Evolutionary conservation across 2,797 vertebrate species (phyloP).

Genomic region (Pitangus sulphuratus): DNA sequence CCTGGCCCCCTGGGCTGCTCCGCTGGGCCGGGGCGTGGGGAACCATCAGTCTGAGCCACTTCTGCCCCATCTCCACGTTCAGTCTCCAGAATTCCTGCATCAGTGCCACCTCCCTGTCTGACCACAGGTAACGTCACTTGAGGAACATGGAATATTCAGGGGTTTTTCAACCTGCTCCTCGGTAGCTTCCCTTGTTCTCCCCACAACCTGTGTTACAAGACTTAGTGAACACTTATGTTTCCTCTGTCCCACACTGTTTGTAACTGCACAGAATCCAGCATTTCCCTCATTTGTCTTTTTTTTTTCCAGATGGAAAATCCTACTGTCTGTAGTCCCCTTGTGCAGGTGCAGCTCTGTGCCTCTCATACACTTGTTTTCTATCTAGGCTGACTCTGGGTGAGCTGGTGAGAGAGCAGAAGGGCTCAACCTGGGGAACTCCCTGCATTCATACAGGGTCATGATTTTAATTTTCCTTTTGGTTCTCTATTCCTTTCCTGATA

Average conservation of each 20-base stretch:
- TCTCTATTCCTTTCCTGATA: not conserved
- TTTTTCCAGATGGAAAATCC: not conserved
- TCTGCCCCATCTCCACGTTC: not conserved
- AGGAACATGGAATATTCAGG: not conserved
- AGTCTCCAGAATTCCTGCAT: not conserved
- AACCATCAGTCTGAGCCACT: not conserved
- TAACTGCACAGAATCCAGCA: not conserved
- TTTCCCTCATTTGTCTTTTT: not conserved
- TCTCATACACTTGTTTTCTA: not conserved
- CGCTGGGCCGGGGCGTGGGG: fast-evolving
- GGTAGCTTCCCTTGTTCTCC: not conserved
- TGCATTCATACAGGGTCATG: not conserved
- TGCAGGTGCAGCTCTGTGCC: not conserved
- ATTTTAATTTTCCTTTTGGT: not conserved
- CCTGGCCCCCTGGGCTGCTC: not conserved
- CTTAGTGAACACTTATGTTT: not conserved
- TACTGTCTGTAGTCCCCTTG: not conserved
- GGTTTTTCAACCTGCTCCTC: not conserved
- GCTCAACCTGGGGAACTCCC: not conserved
- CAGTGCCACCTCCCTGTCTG: not conserved
- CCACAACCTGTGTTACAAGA: not conserved
- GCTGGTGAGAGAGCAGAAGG: not conserved
- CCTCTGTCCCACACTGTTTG: not conserved
- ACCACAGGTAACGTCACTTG: not conserved
- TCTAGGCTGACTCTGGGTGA: not conserved